phyloP scores from a whole-genome alignment of 2,113 vertebrate genomes.

The Tenrec ecaudatus region DNA sequence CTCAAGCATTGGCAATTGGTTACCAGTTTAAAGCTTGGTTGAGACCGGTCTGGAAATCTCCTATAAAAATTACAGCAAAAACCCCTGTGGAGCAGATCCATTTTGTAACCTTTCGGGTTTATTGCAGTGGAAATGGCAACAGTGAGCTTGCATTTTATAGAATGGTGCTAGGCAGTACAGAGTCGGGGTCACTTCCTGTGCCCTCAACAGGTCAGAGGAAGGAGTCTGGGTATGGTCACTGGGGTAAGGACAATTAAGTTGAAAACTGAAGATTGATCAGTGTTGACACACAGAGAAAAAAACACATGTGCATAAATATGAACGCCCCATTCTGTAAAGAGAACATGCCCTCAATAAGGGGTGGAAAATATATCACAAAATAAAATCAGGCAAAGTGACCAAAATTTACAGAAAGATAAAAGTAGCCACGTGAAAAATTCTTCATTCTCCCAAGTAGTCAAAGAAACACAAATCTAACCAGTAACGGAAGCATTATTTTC shows the following conservation, averaged over 20 bases:
- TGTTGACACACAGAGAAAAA: neutral
- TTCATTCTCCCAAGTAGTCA: neutral
- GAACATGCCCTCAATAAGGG: neutral
- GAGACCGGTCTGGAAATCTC: too few relatives aligned
- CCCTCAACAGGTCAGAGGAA: too few relatives aligned
- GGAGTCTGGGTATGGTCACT: neutral
- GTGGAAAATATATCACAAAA: neutral
- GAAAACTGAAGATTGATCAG: neutral
- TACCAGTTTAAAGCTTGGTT: neutral
- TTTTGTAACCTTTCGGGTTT: too few relatives aligned
- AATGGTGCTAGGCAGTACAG: too few relatives aligned
- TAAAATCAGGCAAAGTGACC: slow-evolving; percentile 3
- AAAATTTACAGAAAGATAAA: neutral
- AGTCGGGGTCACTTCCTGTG: too few relatives aligned
- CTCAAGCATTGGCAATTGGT: neutral
- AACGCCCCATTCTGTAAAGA: neutral
- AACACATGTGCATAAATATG: neutral
- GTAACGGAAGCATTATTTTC: neutral
- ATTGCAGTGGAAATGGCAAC: too few relatives aligned
- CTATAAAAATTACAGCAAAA: too few relatives aligned
- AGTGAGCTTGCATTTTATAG: too few relatives aligned
- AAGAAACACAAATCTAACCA: slow-evolving; percentile 15
- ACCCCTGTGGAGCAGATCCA: too few relatives aligned
- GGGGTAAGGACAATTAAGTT: neutral
- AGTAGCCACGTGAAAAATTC: neutral